Evolutionary conservation across 2,113 vertebrate species (phyloP).

Genomic region (Psilopogon haemacephalus): DNA sequence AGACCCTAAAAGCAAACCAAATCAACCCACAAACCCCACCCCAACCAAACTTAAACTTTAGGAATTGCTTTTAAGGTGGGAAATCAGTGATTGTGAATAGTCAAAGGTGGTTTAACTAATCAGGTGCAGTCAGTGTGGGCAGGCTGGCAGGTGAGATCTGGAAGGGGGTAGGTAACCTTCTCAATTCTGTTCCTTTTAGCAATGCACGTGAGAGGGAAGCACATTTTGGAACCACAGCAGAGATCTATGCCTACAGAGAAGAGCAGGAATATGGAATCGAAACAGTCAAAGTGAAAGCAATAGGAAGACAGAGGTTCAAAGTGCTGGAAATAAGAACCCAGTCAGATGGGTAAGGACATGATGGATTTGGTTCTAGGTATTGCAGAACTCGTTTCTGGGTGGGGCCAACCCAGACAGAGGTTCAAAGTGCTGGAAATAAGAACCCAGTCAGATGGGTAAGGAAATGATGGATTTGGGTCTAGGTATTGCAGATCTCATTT

Average conservation of each 20-base stretch:
- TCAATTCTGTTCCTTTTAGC: constrained; percentile 59
- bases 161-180: neutral
- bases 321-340: constrained; percentile 95
- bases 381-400: neutral
- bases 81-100: neutral
- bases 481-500: neutral
- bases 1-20: neutral
- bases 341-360: constrained; percentile 88
- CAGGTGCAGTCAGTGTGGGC: no score
- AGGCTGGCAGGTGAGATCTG: no score
- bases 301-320: constrained; percentile 95
- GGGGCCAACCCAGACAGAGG: no score
- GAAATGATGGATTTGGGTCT: neutral
- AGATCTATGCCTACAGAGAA: constrained; percentile 96
- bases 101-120: neutral
- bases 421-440: constrained; percentile 95
- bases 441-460: constrained; percentile 96
- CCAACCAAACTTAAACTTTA: neutral
- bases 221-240: constrained; percentile 94
- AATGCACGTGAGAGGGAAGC: constrained; percentile 82
- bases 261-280: constrained; percentile 96
- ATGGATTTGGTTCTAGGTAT: neutral
- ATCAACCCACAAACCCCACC: neutral
- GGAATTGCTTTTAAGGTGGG: neutral
- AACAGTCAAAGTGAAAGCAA: constrained; percentile 96